phyloP scores from a whole-genome alignment of 2,113 vertebrate genomes.

The Chrysemys picta region DNA sequence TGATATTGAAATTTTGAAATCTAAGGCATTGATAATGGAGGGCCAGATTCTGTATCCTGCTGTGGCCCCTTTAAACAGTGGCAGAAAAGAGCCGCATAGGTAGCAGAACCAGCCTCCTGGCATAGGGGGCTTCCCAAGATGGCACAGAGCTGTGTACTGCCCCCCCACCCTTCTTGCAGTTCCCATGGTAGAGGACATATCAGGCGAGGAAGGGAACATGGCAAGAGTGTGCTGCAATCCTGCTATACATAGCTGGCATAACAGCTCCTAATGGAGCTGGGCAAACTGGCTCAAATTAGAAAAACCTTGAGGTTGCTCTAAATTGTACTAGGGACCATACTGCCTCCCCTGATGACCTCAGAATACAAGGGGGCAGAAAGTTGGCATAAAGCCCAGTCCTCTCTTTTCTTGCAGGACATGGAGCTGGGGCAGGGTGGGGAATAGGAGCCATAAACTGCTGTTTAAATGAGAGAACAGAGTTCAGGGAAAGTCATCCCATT shows the following conservation, averaged over 20 bases:
- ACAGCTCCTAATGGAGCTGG: neutral
- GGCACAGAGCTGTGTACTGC: neutral
- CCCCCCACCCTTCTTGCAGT: neutral
- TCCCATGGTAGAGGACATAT: neutral
- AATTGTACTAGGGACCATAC: neutral
- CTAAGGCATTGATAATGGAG: conserved; percentile 4
- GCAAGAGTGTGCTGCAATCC: neutral
- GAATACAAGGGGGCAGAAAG: neutral
- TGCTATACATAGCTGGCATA: neutral
- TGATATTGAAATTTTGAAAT: conserved; percentile 57
- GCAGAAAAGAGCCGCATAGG: neutral
- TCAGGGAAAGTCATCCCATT: neutral
- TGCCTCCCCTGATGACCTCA: neutral
- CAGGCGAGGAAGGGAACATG: accelerated
- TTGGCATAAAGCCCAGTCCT: neutral
- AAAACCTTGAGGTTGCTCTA: neutral
- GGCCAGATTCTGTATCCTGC: conserved; percentile 19
- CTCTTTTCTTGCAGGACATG: neutral
- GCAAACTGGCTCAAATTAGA: neutral
- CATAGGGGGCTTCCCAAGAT: neutral
- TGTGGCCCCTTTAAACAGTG: neutral
- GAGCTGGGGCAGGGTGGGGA: neutral
- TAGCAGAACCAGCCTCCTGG: neutral
- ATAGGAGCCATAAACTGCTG: neutral
- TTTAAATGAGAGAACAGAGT: neutral